Evolutionary conservation across 23 tunicate species (phyloP), one percentile per base, ranked within the genome.

Genomic region (Diplosoma virens): DNA sequence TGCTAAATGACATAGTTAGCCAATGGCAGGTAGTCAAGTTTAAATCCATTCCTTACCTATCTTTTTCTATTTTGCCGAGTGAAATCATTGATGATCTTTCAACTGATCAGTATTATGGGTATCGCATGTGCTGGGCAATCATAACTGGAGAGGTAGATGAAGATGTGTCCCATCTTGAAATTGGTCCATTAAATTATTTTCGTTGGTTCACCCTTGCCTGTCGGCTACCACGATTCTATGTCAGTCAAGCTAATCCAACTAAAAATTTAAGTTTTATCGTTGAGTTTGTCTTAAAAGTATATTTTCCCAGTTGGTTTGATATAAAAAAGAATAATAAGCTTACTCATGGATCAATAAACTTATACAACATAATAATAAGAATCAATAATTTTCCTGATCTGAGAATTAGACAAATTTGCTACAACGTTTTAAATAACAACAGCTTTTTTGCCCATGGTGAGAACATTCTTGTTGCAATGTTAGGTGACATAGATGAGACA

Each of bases 121-220:
- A 74, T 74, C 23, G 64, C 35, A 74, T 74, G 9, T 52, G 79
- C 61, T 47, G 33, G 32, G 79, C 79, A 17, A 37, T 74, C 41
- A 47, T 74, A 6, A 21, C 36, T 21, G 79, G 79, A 23, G 25
- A n/a, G 32, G 79, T 74, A n/a, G 79, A 74, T 31, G 45, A 25
- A 21, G 67, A 63, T 56, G 23, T 74, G 31, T 29, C 35, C 31
- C 37, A 21, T 21, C 34, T 74, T 18, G 79, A 74, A 52, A 36
- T 74, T 47, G 73, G 79, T 24, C 72, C 72, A 11, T 18, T 74
- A 17, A 18, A 25, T 74, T 33, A 74, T 27, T 74, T 33, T 4
- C 59, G 32, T 30, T 74, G 79, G 79, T 21, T 74, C 24, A 74
- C 79, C 24, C 66, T 74, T 20, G 79, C 32, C 17, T 74, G 79